Conservation (phyloP, 2,888 invertebrate genomes). For the Alloscopus bannaensis region DNA sequence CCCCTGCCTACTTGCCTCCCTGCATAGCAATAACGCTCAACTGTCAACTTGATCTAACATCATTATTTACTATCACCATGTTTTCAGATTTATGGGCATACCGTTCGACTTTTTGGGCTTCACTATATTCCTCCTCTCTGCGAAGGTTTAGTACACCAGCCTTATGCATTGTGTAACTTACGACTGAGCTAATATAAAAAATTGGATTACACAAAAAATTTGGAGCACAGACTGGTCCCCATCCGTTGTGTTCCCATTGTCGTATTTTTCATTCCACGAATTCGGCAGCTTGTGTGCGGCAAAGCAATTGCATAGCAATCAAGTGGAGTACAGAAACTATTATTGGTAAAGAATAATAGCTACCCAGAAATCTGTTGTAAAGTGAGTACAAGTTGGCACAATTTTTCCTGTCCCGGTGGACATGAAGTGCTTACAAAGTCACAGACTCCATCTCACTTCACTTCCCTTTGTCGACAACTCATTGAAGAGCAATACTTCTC, state of each 20-base stretch:
- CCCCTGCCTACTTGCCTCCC: constrained; percentile 52
- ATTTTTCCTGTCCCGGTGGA: constrained; percentile 48
- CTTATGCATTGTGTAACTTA: constrained; percentile 18
- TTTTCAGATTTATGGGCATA: constrained; percentile 53
- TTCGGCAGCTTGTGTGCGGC: constrained; percentile 31
- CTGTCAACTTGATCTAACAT: constrained; percentile 63
- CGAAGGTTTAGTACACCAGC: no score
- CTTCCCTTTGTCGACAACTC: constrained; percentile 42
- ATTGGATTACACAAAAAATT: constrained; percentile 32
- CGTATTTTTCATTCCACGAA: constrained; percentile 38
- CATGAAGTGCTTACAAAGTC: constrained; percentile 33
- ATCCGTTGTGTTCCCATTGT: constrained; percentile 18
- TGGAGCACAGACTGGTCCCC: constrained; percentile 23
- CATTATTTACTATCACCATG: constrained; percentile 61
- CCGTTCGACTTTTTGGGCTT: constrained; percentile 12
- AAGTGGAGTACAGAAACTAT: constrained; percentile 16
- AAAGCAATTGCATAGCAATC: constrained; percentile 54
- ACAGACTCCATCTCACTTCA: constrained; percentile 41
- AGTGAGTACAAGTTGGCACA: constrained; percentile 16
- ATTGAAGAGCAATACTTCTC: neutral
- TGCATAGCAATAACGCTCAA: constrained; percentile 40
- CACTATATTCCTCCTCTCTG: constrained; percentile 25
- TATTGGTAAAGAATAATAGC: constrained; percentile 40
- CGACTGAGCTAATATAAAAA: constrained; percentile 18
- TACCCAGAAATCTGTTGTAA: no score